Evolutionary conservation across 2,888 invertebrate species (phyloP), one percentile per base, ranked within the genome.

Genomic region (Pegoplata infirma): DNA sequence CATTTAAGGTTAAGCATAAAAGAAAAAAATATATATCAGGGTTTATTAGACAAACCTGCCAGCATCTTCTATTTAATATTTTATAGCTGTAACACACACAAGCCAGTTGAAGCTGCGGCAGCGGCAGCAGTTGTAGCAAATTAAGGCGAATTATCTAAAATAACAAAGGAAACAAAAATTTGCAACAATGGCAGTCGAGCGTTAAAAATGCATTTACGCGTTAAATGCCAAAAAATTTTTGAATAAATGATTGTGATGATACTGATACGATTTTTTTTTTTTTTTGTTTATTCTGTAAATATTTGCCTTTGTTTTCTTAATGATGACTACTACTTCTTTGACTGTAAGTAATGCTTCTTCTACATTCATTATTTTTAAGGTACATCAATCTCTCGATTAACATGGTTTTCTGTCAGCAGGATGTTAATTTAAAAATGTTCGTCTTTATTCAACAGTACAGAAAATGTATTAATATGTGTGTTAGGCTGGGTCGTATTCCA

Each of bases 131-230:
- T 28, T 28, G 28, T 8, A 28, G 28, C 28, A 28, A 28, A 28
- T 28, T 28, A 28, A 28, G 28, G 28, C 28, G 28, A 28, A 28
- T 28, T 28, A 28, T 28, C 8, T 28, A 28, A 6, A 28, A 28
- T 28, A 28, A 28, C 28, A 28, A 28, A 28, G 8, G 28, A 28
- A 28, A 28, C 8, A 7, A 28, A 28, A 28, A 28, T 28, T 28
- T 28, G 28, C 6, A 28, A 28, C 28, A 7, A 4, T 28, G 8
- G 28, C 28, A 28, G 28, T 28, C 28, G 28, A 28, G 28, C 28
- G 28, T 28, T 28, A 28, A 71, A 79, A 74, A 79, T 74, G 74
- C 74, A 79, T 69, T 79, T 74, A 74, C 78, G 78, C 78, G 55
- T 79, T 75, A 71, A 78, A 79, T 75, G 74, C 78, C 44, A 71